Conservation (phyloP, 2,888 invertebrate species). For the Alviniconcha strummeri region DNA sequence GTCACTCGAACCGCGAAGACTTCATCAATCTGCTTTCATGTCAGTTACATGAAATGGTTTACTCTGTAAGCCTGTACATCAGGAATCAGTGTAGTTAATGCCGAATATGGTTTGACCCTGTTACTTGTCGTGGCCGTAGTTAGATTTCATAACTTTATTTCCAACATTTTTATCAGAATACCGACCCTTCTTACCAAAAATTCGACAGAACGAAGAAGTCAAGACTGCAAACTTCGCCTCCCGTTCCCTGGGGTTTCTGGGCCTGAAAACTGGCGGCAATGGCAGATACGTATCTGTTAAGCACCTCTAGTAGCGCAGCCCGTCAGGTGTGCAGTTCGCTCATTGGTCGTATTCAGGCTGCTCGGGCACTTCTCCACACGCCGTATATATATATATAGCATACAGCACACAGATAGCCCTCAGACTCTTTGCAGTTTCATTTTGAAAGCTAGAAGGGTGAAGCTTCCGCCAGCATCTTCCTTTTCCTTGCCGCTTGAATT, state of each 20-base stretch:
- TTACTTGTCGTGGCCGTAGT: too few relatives aligned
- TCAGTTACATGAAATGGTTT: too few relatives aligned
- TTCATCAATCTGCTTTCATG: too few relatives aligned
- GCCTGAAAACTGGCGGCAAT: not conserved
- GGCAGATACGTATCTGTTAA: not conserved
- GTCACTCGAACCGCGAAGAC: too few relatives aligned
- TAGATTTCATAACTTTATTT: too few relatives aligned
- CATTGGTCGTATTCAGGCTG: slow-evolving; percentile 7
- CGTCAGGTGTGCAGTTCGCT: slow-evolving; percentile 1
- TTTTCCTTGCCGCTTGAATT: not conserved
- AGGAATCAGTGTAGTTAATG: too few relatives aligned
- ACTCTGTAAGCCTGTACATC: too few relatives aligned
- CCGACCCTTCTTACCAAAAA: not conserved
- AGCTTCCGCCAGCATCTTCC: not conserved
- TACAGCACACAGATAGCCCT: not conserved
- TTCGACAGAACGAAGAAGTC: not conserved
- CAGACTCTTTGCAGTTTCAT: not conserved
- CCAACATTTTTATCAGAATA: not conserved
- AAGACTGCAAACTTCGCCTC: not conserved
- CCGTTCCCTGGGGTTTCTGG: not conserved
- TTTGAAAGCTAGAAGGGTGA: not conserved
- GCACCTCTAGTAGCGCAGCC: not conserved
- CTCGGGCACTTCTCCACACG: not conserved
- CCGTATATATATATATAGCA: not conserved
- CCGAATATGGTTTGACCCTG: too few relatives aligned